Conservation (phyloP, 2,888 invertebrate genomes). For the Bombylius major region DNA sequence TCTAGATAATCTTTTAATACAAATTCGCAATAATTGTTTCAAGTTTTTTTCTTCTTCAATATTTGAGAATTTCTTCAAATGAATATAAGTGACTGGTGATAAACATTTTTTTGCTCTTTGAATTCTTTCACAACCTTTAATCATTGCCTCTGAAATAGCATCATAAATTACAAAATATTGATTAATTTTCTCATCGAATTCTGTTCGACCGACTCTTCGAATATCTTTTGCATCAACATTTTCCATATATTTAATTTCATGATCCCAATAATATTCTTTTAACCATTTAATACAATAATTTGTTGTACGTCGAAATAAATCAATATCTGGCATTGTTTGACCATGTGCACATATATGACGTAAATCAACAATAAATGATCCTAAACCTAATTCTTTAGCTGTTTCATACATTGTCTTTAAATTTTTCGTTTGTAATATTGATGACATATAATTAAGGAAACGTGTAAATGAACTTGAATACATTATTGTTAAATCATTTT, state of each 20-base stretch:
- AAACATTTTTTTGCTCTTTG: constrained; percentile 22
- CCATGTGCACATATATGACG: constrained; percentile 35
- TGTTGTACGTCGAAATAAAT: constrained; percentile 25
- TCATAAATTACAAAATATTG: constrained; percentile 26
- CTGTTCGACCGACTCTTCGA: constrained; percentile 20
- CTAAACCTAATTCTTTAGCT: constrained; percentile 28
- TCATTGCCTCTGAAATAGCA: constrained; percentile 21
- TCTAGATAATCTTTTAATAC: constrained; percentile 14
- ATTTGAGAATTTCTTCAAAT: constrained; percentile 19
- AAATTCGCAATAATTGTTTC: neutral
- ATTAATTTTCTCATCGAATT: constrained; percentile 22
- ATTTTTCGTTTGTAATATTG: constrained; percentile 27
- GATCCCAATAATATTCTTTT: constrained; percentile 30
- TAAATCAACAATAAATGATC: constrained; percentile 33
- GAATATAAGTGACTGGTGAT: constrained; percentile 20
- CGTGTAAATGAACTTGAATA: constrained; percentile 32
- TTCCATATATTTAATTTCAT: constrained; percentile 21
- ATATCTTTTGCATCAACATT: constrained; percentile 24
- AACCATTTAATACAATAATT: constrained; percentile 31
- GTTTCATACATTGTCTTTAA: constrained; percentile 33
- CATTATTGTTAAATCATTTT: constrained; percentile 20
- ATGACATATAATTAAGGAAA: constrained; percentile 36
- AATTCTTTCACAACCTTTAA: constrained; percentile 11
- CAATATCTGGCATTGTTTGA: constrained; percentile 26
- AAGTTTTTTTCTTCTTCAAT: neutral